Percentiles rank a stretch among this genome's conserved stretches.
Conservation (phyloP, 2,888 invertebrate species). For the Ormyrus pomaceus region DNA sequence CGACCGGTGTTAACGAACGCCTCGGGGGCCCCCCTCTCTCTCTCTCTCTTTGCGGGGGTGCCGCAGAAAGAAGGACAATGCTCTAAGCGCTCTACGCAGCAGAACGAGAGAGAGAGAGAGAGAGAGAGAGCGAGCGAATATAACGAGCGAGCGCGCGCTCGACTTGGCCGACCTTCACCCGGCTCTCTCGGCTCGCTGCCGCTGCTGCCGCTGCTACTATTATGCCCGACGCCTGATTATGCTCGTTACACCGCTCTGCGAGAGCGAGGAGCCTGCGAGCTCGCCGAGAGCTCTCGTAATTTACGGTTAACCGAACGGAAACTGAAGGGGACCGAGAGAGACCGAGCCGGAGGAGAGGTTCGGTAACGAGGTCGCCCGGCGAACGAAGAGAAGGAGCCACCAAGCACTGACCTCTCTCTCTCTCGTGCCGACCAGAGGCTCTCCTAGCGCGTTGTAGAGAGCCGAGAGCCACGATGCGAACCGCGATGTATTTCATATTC, state of each 20-base stretch:
- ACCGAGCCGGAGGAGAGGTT: conserved; percentile 45
- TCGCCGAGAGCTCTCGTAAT: conserved; percentile 65
- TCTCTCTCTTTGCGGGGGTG: conserved; percentile 23
- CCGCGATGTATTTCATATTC: no score
- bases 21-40: not conserved
- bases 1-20: conserved; percentile 28
- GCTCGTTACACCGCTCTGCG: conserved; percentile 68
- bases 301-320: conserved; percentile 75
- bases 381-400: no score
- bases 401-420: no score
- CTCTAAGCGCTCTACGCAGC: not conserved
- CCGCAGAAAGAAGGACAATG: not conserved
- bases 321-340: conserved; percentile 65
- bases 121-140: not conserved
- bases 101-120: conserved; percentile 7
- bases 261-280: no score
- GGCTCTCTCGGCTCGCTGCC: conserved; percentile 59
- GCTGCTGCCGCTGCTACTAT: conserved; percentile 47
- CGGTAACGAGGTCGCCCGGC: conserved; percentile 33
- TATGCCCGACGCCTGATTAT: conserved; percentile 69
- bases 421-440: no score
- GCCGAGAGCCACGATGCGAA: no score
- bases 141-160: conserved; percentile 57
- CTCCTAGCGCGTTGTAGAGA: no score
- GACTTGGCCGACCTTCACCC: conserved; percentile 74